phyloP scores from a whole-genome alignment of 1,140 invertebrate species.

The Drosophila eugracilis region DNA sequence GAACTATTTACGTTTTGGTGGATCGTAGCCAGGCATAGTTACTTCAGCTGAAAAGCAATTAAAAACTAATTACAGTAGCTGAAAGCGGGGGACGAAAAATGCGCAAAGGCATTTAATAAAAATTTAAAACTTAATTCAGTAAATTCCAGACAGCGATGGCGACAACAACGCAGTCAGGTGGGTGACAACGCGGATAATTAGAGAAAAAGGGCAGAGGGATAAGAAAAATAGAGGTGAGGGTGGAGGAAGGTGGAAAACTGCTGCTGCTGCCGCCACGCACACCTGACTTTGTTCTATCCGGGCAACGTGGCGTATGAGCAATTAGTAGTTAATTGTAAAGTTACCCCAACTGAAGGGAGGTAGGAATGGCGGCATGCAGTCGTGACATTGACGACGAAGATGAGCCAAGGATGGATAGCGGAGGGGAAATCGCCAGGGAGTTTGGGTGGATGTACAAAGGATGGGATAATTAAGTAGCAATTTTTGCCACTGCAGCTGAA shows the following conservation, averaged over 20 bases:
- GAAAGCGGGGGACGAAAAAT: conserved; percentile 51
- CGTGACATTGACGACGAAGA: conserved; percentile 68
- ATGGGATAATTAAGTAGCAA: conserved; percentile 75
- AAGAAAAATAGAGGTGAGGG: neutral
- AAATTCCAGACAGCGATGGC: conserved; percentile 59
- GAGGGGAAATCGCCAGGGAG: neutral
- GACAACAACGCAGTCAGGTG: conserved; percentile 10
- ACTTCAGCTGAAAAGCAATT: conserved; percentile 71
- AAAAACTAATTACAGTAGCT: conserved; percentile 77
- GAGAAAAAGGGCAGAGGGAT: conserved; percentile 35
- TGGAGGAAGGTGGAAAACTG: neutral
- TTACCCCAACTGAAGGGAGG: conserved; percentile 55
- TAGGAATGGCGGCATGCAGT: conserved; percentile 50
- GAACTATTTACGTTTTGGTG: conserved; percentile 64
- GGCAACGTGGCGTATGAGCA: conserved; percentile 79
- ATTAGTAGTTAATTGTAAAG: conserved; percentile 82
- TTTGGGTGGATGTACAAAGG: neutral
- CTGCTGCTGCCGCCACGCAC: conserved; percentile 17
- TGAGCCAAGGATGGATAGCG: conserved; percentile 1
- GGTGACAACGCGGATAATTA: conserved; percentile 75
- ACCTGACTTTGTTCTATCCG: conserved; percentile 67
- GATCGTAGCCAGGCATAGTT: conserved; percentile 44
- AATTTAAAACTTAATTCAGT: conserved; percentile 82
- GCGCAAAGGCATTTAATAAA: conserved; percentile 78
- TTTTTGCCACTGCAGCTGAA: conserved; percentile 75